Evolutionary conservation across 2,888 invertebrate species (phyloP).

Genomic region (Drosophila mayaguana): DNA sequence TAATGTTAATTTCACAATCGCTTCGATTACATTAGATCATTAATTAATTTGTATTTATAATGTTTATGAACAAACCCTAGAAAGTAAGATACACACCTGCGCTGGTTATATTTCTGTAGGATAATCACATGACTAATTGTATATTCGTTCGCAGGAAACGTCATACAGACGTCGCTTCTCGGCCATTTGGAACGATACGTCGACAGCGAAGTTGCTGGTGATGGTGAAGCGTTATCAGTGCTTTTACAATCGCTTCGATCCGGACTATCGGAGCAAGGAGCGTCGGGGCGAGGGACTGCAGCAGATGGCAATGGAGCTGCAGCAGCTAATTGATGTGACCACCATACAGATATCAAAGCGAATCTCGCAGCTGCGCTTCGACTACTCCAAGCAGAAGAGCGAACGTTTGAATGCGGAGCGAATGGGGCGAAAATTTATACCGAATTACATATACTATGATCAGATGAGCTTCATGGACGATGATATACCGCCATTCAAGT

Average conservation of each 20-base stretch:
- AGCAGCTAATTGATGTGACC: slow-evolving; percentile 77
- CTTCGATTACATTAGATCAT: too few species aligned
- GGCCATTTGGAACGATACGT: slow-evolving; percentile 82
- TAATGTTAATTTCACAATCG: too few species aligned
- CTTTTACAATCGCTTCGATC: slow-evolving; percentile 81
- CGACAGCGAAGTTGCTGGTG: slow-evolving; percentile 75
- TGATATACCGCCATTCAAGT: slow-evolving; percentile 82
- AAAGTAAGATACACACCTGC: too few species aligned
- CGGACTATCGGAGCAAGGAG: slow-evolving; percentile 82
- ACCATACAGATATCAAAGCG: slow-evolving; percentile 83
- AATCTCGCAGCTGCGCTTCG: slow-evolving; percentile 81
- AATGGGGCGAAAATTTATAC: slow-evolving; percentile 70
- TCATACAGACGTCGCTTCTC: slow-evolving; percentile 81
- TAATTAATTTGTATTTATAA: too few species aligned
- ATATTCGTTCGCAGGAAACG: slow-evolving; percentile 63
- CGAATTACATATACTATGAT: slow-evolving; percentile 81
- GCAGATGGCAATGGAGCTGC: slow-evolving; percentile 78
- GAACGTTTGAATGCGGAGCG: slow-evolving; percentile 79
- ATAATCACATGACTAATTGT: neutral
- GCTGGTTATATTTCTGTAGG: neutral
- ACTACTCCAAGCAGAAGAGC: slow-evolving; percentile 82
- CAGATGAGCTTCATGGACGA: slow-evolving; percentile 82
- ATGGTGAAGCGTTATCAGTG: slow-evolving; percentile 80
- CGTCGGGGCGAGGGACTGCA: slow-evolving; percentile 81
- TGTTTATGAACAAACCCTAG: too few species aligned